phyloP scores from a whole-genome alignment of 1,140 invertebrate genomes.

The Conus ventricosus region DNA sequence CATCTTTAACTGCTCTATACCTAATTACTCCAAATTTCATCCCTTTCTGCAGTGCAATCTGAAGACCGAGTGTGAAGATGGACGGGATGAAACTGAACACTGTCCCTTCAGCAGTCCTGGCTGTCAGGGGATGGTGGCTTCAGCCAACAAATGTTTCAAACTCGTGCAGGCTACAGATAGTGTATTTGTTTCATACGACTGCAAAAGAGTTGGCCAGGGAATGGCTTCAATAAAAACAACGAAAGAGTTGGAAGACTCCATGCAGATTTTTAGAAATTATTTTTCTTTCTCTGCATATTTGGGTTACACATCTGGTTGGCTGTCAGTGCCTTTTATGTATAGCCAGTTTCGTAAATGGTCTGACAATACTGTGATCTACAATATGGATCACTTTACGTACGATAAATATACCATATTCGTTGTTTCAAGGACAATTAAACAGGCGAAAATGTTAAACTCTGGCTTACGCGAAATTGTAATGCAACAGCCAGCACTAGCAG shows the following conservation, averaged over 20 bases:
- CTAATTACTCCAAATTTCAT: neutral
- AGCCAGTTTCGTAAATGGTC: too few relatives aligned
- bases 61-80: conserved; percentile 6
- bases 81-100: neutral
- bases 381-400: too few relatives aligned
- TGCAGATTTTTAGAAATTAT: neutral
- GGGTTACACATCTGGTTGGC: too few relatives aligned
- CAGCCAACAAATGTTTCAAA: neutral
- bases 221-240: neutral
- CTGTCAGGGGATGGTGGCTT: neutral
- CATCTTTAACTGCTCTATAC: neutral
- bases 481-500: too few relatives aligned
- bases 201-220: too few relatives aligned
- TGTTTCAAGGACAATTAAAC: too few relatives aligned
- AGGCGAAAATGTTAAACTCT: too few relatives aligned
- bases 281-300: neutral
- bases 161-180: too few relatives aligned
- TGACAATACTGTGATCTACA: too few relatives aligned
- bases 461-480: too few relatives aligned
- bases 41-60: neutral
- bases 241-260: neutral
- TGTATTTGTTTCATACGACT: neutral
- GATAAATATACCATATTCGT: too few relatives aligned
- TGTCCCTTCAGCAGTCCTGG: conserved; percentile 10
- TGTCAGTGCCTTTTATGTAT: too few relatives aligned